Base-by-base conservation (phyloP, 1,140 invertebrate genomes). In the Brachionus asplanchnoidis region DNA sequence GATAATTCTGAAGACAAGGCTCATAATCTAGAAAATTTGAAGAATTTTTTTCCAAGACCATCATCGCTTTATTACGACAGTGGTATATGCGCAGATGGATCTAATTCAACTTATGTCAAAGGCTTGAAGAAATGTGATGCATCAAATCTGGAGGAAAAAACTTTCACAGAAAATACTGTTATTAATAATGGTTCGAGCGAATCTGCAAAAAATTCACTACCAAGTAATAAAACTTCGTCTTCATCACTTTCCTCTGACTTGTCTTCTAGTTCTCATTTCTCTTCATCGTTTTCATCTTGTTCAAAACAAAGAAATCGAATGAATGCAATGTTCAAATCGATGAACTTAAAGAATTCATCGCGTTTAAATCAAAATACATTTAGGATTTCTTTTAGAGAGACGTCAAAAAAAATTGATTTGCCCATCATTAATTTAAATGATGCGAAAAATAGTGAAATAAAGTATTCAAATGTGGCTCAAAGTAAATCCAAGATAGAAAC, bases 1-100 rank as follows among this genome's bases (percentile, higher is more conserved):
- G 44, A 77, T 50, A 46, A 77, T 12, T 77, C 73, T 5, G 40
- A 46, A 20, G 44, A 77, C 9, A 77, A 77, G 26, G 42, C 14
- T 28, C 14, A 42, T 32, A 42, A 73, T 42, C 2, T 42, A 73
- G 68, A 73, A 14, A 42, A 9, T n/a, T 42, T 73, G n/a, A 77
- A 77, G 42, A 46, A 46, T 26, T 46, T 46, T 77, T 77, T 77
- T 26, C 42, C 8, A 28, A 77, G 42, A 50, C 20, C 20, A 32
- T 65, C 79, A 36, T 82, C 79, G 5, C 53, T 82, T 36, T 82
- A 82, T 65, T 82, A 82, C 40, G 79, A 82, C 32, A 82, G 79
- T 46, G 79, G 79, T 1, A 82, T 82, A 17, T 53, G 79, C 6
- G 79, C 42, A 9, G 77, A 80, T 56, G 46, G 56, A 44, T 65